Base-by-base conservation (phyloP, 2,888 invertebrate genomes). In the Heliconius ismenius region DNA sequence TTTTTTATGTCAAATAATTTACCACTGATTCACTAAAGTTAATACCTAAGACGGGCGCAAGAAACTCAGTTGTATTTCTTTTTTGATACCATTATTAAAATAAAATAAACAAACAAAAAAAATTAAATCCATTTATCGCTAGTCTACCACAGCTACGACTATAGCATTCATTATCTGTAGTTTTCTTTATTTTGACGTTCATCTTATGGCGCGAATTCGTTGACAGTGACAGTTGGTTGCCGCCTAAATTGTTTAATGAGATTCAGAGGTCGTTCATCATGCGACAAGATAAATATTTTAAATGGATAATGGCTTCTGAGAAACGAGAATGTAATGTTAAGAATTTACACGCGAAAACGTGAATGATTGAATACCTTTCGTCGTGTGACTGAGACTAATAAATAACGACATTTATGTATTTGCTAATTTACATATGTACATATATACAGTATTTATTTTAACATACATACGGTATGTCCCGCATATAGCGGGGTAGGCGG, bases 191-290 rank as follows among this genome's bases (percentile, higher is more conserved):
- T 78, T 75, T 78, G 75, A 67, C 77, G 62, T 72, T 67, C 63
- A 78, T 80, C 80, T 74, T 70, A 74, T 74, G 74, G 77, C 78
- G 79, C 81, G 83, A 84, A 85, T 58, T 49, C 67, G 78, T 76
- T 79, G 79, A 79, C 78, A 78, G 78, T 79, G 79, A 78, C 76
- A 67, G 78, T 74, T 74, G 78, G 74, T 74, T 76, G 74, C 79
- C 79, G 79, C 79, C 78, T 79, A 76, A 78, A 78, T 76, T 76
- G 79, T 79, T 75, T 79, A 79, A 78, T 78, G 79, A 79, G 78
- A 73, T 73, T 21, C 75, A 70, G 63, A 75, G 62, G 72, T 78
- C 79, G 73, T 79, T 75, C 76, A 73, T 79, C 79, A 76, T 76
- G 69, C 65, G 74, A 67, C 69, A 74, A 63, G 65, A 68, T 49